These are phyloP conservation scores for Meles meles DNA, from an alignment of 2,113 vertebrate species.

Conservation along the genomic window DNA sequence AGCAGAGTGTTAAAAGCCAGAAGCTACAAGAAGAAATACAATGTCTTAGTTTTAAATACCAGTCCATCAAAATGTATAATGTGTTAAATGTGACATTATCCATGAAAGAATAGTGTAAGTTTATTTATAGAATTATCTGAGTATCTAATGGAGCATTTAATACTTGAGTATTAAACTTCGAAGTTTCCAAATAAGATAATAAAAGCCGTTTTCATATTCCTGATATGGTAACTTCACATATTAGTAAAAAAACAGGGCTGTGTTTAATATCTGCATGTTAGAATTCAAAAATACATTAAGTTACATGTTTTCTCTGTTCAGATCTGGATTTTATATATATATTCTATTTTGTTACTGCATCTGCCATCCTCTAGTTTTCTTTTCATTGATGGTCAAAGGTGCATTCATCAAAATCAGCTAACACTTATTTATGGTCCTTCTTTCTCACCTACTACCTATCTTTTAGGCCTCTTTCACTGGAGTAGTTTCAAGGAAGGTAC, in stretches of 20 bases:
- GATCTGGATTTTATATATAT: neutral
- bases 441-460: conserved; percentile 10
- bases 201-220: neutral
- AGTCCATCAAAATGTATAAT: neutral
- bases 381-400: neutral
- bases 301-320: neutral
- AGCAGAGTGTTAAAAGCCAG: neutral
- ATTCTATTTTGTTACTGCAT: neutral
- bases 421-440: neutral
- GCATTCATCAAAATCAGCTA: neutral
- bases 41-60: neutral
- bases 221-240: neutral
- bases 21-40: neutral
- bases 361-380: neutral
- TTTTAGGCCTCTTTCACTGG: conserved; percentile 33
- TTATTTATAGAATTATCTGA: neutral
- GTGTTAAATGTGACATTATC: neutral
- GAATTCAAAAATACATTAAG: neutral
- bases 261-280: neutral
- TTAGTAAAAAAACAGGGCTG: conserved; percentile 7
- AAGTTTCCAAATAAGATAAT: neutral
- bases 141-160: neutral
- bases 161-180: neutral
- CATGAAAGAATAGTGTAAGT: neutral
- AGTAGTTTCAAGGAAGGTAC: conserved; percentile 36